Percentiles rank a stretch among this genome's conserved stretches.
Conservation (phyloP, 2,113 vertebrate species). For the Thymallus thymallus region DNA sequence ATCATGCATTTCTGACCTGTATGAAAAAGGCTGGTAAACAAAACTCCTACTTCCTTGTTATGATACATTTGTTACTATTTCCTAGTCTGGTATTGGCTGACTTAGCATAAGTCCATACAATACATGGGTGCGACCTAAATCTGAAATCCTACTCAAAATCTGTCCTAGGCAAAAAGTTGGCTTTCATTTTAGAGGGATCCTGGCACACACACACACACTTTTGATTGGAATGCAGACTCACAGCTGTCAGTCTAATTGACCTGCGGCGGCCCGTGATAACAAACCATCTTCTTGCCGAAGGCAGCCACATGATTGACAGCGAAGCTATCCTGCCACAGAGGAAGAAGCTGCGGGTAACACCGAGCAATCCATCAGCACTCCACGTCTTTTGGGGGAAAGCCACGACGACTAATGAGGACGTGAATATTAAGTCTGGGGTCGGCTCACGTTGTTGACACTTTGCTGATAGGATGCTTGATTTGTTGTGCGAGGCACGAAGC, state of each 20-base stretch:
- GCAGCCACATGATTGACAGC: constrained; percentile 9
- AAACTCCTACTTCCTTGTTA: background rate
- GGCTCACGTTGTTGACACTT: constrained; percentile 3
- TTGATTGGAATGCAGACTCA: constrained; percentile 16
- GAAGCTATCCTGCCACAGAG: constrained; percentile 3
- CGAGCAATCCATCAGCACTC: constrained; percentile 38
- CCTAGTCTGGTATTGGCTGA: background rate
- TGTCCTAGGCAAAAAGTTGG: background rate
- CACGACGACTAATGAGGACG: background rate
- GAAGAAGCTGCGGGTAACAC: background rate
- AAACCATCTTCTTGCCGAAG: background rate
- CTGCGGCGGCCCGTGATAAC: constrained; percentile 8
- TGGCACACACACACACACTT: background rate
- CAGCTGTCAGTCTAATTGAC: constrained; percentile 26
- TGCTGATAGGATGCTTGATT: constrained; percentile 6
- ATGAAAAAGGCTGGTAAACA: background rate
- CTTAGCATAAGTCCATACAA: background rate
- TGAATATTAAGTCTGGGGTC: constrained; percentile 5
- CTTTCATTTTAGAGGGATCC: background rate
- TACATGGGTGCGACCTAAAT: background rate
- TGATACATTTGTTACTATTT: background rate
- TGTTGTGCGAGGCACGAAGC: background rate
- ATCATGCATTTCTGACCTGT: background rate
- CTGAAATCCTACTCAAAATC: background rate
- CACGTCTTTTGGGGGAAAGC: background rate